Evolutionary conservation across 1,140 invertebrate genomes (phyloP).

Genomic region (Scylla paramamosain): DNA sequence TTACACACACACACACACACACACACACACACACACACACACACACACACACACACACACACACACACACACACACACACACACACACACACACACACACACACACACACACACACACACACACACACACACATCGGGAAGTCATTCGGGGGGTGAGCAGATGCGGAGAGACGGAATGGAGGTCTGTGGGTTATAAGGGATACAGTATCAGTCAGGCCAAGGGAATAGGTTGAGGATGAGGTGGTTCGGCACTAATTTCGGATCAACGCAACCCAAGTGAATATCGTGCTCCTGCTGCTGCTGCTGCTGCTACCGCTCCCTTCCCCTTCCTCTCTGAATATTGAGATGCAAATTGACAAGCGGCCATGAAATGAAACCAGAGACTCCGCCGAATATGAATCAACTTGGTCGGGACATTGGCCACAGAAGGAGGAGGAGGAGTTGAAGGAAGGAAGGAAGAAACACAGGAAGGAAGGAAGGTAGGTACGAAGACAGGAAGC

Average conservation of each 20-base stretch:
- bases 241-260: constrained; percentile 30
- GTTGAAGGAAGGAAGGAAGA: not conserved
- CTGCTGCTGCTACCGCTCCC: not conserved
- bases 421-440: constrained; percentile 10
- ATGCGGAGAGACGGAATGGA: not conserved
- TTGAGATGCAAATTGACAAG: constrained; percentile 72
- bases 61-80: constrained; percentile 26
- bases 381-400: constrained; percentile 69
- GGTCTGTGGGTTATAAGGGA: not conserved
- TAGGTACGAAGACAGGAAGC: not conserved
- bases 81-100: constrained; percentile 45
- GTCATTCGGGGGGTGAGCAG: not conserved
- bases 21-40: no score
- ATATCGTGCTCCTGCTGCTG: constrained; percentile 41
- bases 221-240: not conserved
- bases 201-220: not conserved
- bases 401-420: constrained; percentile 46
- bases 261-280: constrained; percentile 58
- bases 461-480: not conserved
- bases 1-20: no score
- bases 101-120: constrained; percentile 43
- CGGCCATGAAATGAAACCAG: constrained; percentile 60
- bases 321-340: constrained; percentile 48
- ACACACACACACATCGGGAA: not conserved
- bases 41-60: no score